These are phyloP conservation scores for Callyntrura sp. DNA, from an alignment of 2,888 invertebrate species.

Conservation along the genomic window DNA sequence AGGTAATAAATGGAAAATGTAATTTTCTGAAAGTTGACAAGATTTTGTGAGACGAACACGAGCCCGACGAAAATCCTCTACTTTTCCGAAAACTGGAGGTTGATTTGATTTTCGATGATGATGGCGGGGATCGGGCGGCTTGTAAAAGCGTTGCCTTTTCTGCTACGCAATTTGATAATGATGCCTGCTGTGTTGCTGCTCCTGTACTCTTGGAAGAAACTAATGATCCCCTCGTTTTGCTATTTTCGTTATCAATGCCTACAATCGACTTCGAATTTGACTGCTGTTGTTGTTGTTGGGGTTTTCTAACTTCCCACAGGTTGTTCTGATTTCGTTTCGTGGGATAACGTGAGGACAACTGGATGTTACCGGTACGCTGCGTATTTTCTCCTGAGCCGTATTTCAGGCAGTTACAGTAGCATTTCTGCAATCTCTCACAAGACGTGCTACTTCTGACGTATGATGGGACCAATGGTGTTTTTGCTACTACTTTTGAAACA, in stretches of 20 bases:
- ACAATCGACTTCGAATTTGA: not conserved
- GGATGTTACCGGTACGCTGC: conserved; percentile 33
- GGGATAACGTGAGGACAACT: not conserved
- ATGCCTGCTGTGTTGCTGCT: not conserved
- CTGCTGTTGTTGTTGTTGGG: conserved; percentile 19
- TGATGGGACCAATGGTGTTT: not conserved
- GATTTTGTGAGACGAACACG: conserved; percentile 39
- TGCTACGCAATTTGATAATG: conserved; percentile 24
- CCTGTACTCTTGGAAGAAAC: conserved; percentile 12
- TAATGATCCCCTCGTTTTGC: conserved; percentile 31
- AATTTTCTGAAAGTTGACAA: conserved; percentile 71
- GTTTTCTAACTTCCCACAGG: conserved; percentile 46
- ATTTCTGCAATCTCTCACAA: conserved; percentile 29
- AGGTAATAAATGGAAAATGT: conserved; percentile 58
- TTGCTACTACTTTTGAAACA: not conserved
- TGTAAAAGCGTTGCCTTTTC: not conserved
- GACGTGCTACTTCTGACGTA: conserved; percentile 24
- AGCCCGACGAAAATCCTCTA: not conserved
- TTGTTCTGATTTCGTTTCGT: conserved; percentile 44
- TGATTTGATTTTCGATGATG: conserved; percentile 51
- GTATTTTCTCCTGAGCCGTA: conserved; percentile 33
- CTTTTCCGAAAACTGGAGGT: conserved; percentile 23
- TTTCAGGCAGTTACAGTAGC: conserved; percentile 62
- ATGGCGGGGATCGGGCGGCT: not conserved
- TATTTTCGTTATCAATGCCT: conserved; percentile 37